Base-by-base conservation (phyloP, 2,797 vertebrate species). In the Tenualosa thibaudeaui region DNA sequence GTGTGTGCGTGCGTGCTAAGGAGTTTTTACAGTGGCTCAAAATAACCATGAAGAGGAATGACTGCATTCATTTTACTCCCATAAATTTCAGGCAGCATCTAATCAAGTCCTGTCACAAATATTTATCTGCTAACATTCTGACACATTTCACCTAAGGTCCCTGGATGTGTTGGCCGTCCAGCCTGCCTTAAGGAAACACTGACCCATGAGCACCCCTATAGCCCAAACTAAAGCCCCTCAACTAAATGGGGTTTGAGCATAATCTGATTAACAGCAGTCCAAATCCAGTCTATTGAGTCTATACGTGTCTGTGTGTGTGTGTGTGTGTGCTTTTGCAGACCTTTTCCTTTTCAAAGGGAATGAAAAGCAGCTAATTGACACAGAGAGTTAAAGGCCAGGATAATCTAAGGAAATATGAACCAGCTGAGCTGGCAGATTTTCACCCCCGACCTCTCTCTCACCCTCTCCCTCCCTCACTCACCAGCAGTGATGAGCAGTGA, bases 401-500 rank as follows among this genome's bases (percentile, higher is more conserved):
- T 85, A 71, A 86, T 78, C 50, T 22, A 54, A 13, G 43, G 26
- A 40, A 84, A 81, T 84, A 60, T 37, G 31, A 17, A 40, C 65
- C 13, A 5, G 37, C 65, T 37, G 65, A 71, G 65, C 26, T 9
- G 3, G 65, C 65, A 71, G 26, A 37, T 71, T 71, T 31, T 65
- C 3, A 12, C 31, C 46, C 7, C 31, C 31, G 31, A 46, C 2
- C 0, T 46, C 46, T 1, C 46, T 51, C 50, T 51, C 50, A 1
- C 3, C 5, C 3, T n/a, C 58, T 62, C 84, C 19, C 15, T 81
- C 83, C 12, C 40, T 51, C 17, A 58, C 88, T 94, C 93, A 99
- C 98, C 98, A 93, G 98, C 95, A 0, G 98, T 99, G 91, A 99
- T 90, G 87, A 99, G 97, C 86, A 99, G 93, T 0, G 93, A 97